Conservation (phyloP, 2,113 vertebrate genomes). For the Clarias batrachus region DNA sequence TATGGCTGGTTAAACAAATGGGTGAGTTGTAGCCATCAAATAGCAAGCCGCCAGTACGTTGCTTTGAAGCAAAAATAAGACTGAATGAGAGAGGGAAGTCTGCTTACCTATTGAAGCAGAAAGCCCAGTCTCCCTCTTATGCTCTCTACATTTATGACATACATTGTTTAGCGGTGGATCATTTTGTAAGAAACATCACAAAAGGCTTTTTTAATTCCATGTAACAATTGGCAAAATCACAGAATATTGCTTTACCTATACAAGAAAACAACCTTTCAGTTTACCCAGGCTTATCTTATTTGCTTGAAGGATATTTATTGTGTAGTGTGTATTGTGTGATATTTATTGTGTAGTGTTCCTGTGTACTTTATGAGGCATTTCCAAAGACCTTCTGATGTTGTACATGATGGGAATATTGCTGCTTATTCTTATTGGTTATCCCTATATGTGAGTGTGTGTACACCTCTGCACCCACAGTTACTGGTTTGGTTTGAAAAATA, state of each 20-base stretch:
- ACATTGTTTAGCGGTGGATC: too few species aligned
- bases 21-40: background rate
- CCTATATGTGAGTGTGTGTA: background rate
- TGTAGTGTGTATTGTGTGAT: background rate
- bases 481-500: background rate
- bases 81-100: background rate
- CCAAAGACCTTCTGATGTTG: background rate
- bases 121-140: too few species aligned
- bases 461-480: background rate
- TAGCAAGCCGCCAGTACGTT: background rate
- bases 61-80: background rate
- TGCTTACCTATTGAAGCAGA: background rate
- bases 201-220: too few species aligned
- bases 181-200: too few species aligned
- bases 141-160: too few species aligned
- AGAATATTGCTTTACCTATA: too few species aligned
- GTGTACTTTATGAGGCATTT: background rate
- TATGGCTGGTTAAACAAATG: background rate
- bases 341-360: background rate
- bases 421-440: background rate
- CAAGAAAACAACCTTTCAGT: too few species aligned
- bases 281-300: background rate
- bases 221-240: too few species aligned
- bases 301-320: background rate
- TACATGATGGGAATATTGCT: background rate